Base-by-base conservation (phyloP, 92 coral and sea anemone species). In the Montipora capitata region DNA sequence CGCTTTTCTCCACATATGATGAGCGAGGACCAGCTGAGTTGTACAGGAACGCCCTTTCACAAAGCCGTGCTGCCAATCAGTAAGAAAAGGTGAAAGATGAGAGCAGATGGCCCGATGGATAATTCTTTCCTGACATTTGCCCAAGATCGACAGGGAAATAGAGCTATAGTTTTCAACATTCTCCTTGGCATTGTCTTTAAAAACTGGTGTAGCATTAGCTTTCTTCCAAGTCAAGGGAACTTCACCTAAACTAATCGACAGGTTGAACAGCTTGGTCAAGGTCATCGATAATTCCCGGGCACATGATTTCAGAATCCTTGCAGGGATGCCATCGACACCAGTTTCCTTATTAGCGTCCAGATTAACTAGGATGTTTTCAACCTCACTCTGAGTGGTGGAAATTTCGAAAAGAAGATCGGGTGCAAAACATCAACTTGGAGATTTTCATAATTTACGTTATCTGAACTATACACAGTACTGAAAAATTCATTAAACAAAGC, bases 401-500 rank as follows among this genome's bases (percentile, higher is more conserved):
- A 44, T 44, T 44, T 44, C 49, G 0, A 0, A 44, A 44, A 7
- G 49, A 44, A 7, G 49, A 4, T 44, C 7, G 1, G 49, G 7
- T 44, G 0, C 49, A 67, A 59, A 4, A 81, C 77, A 66, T 81
- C 77, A 40, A 65, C 13, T 67, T 40, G 4, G 13, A n/a, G n/a
- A 14, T 5, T 1, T 2, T 18, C 72, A 43, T 0, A 49, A 64
- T 63, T 59, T 7, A 40, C 2, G 27, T 76, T 35, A 62, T 43
- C 12, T 65, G 65, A 65, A 0, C 48, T 4, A 68, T 77, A 86
- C 9, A 86, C 68, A 5, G 90, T 65, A 4, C 70, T 76, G 18
- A 86, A 86, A 66, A 62, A 86, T 62, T 35, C 66, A 9, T 64
- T 48, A 64, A 85, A 85, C 6, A 85, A 51, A 7, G 77, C 90